Conservation (phyloP, 1,140 invertebrate genomes). For the Lepidurus couesii region DNA sequence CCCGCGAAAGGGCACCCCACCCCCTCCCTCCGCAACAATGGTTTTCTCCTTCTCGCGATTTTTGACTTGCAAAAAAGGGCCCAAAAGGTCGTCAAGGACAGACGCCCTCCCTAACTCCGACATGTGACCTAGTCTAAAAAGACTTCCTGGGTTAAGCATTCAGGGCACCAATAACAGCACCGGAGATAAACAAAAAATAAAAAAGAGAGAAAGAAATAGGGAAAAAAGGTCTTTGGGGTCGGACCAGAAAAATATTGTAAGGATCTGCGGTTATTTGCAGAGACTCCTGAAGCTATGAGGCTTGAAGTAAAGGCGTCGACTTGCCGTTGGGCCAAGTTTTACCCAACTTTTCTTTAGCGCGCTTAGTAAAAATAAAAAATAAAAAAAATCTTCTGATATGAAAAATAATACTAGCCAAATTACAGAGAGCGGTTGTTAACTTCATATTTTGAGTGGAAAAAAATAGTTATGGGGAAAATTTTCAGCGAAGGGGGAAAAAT, state of each 20-base stretch:
- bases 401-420: too few relatives aligned
- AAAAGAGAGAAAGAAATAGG: too few relatives aligned
- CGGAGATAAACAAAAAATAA: neutral
- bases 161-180: neutral
- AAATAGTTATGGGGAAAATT: too few relatives aligned
- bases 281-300: too few relatives aligned
- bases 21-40: neutral
- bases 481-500: neutral
- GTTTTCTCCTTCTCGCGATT: neutral
- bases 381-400: too few relatives aligned
- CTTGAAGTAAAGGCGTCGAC: too few relatives aligned
- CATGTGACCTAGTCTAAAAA: neutral
- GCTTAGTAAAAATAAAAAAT: too few relatives aligned
- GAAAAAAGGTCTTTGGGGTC: too few relatives aligned
- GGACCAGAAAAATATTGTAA: too few relatives aligned
- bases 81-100: conserved; percentile 1
- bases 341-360: too few relatives aligned
- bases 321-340: too few relatives aligned
- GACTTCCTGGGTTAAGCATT: conserved; percentile 7
- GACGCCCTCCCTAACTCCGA: conserved; percentile 17
- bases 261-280: too few relatives aligned
- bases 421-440: neutral
- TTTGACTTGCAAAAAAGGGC: conserved; percentile 14
- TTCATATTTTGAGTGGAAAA: neutral
- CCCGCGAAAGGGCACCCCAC: neutral